Percentiles rank a stretch among this genome's conserved stretches.
phyloP scores from a whole-genome alignment of 35 echinoderm and acorn worm genomes.

The Ophioderma brevispina region DNA sequence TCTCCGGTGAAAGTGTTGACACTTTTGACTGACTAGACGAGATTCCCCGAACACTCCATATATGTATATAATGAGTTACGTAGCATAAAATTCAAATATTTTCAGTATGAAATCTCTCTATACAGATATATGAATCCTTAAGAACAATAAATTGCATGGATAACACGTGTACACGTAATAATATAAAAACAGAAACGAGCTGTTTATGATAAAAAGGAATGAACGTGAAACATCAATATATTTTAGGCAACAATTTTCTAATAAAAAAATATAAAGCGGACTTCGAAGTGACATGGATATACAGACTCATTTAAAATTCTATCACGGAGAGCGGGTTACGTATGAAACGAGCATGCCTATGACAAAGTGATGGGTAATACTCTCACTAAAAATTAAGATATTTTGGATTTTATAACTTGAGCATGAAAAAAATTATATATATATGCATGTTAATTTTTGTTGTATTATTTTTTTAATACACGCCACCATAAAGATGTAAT shows the following conservation, averaged over 20 bases:
- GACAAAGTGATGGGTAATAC: no score
- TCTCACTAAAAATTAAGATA: no score
- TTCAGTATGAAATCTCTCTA: constrained; percentile 10
- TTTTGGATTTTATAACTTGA: no score
- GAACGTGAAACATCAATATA: constrained; percentile 2
- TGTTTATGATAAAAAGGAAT: constrained; percentile 10
- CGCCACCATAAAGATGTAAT: no score
- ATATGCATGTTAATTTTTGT: no score
- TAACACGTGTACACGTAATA: neutral
- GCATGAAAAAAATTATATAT: no score
- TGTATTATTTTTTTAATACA: no score
- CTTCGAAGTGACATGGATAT: neutral
- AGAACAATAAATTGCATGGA: constrained; percentile 9
- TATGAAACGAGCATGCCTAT: no score
- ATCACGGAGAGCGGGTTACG: neutral
- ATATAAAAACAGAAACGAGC: constrained; percentile 5
- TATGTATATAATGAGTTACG: neutral
- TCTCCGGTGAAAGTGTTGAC: neutral
- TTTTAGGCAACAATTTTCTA: constrained; percentile 13
- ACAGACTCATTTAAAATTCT: neutral
- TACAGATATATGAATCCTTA: neutral
- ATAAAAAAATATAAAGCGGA: constrained; percentile 8
- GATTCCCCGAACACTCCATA: neutral
- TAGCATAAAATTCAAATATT: constrained; percentile 15
- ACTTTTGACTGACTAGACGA: neutral